A percentile compares a stretch with the other conserved stretches of the same genome.
Evolutionary conservation across 2,113 vertebrate genomes (phyloP).

Genomic region (Ictalurus furcatus): DNA sequence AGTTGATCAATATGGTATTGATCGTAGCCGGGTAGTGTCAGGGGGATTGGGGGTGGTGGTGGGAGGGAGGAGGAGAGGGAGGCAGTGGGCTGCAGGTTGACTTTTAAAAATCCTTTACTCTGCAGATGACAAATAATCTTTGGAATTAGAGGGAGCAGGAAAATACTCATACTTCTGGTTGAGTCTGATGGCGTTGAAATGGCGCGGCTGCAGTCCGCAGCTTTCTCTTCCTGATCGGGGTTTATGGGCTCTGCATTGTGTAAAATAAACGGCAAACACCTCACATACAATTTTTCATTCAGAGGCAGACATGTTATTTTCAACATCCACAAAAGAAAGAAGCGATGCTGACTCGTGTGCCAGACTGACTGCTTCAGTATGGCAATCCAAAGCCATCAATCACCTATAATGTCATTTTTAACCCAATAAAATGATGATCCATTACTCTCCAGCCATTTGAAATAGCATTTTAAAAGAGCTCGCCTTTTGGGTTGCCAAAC

Average conservation of each 20-base stretch:
- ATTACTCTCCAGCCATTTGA: constrained; percentile 21
- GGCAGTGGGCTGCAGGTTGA: constrained; percentile 74
- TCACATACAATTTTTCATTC: constrained; percentile 18
- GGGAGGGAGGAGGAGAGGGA: constrained; percentile 58
- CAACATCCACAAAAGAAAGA: constrained; percentile 33
- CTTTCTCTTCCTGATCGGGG: background rate
- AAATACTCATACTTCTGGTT: constrained; percentile 56
- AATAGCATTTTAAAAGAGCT: constrained; percentile 9
- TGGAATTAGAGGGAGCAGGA: constrained; percentile 68
- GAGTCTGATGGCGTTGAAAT: constrained; percentile 17
- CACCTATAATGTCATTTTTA: constrained; percentile 39
- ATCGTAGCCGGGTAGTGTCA: constrained; percentile 75
- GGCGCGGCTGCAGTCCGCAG: background rate
- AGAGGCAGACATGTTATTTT: constrained; percentile 36
- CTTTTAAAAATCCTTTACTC: constrained; percentile 84
- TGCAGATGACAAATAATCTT: constrained; percentile 80
- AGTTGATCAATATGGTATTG: constrained; percentile 82
- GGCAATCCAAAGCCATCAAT: constrained; percentile 28
- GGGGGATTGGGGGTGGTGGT: constrained; percentile 70
- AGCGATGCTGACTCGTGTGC: background rate
- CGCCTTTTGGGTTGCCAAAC: constrained; percentile 3
- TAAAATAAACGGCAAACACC: constrained; percentile 2
- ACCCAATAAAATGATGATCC: constrained; percentile 36
- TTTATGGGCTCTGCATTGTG: constrained; percentile 23
- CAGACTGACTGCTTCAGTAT: constrained; percentile 15